Conservation (phyloP, 1,140 invertebrate species). For the Ephestia elutella region DNA sequence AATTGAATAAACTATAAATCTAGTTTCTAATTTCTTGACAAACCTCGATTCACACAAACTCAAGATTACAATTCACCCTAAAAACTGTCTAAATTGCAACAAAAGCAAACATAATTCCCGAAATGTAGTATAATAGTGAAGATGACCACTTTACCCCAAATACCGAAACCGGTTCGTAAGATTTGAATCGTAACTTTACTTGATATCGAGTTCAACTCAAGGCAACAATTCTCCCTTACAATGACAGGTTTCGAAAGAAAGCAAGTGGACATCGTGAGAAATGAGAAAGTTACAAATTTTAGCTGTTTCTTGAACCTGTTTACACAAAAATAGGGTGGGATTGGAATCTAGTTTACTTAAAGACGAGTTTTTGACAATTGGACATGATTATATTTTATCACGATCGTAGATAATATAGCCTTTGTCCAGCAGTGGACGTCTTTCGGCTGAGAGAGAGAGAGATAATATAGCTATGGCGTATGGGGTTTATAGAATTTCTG, state of each 20-base stretch:
- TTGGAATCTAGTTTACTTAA: constrained; percentile 34
- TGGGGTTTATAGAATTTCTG: constrained; percentile 8
- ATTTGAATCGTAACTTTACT: constrained; percentile 21
- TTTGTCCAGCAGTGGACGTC: no score
- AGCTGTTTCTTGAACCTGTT: constrained; percentile 30
- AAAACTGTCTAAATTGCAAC: background rate
- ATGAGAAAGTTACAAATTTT: constrained; percentile 6
- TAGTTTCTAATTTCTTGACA: no score
- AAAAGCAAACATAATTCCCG: background rate
- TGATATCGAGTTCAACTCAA: constrained; percentile 13
- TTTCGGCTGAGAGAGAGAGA: no score
- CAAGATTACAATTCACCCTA: no score
- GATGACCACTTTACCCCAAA: constrained; percentile 4
- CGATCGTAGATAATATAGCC: no score
- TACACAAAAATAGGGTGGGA: constrained; percentile 14
- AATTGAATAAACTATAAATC: no score
- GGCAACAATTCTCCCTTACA: constrained; percentile 11
- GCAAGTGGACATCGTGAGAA: constrained; percentile 10
- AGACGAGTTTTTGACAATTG: constrained; percentile 32
- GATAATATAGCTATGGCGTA: constrained; percentile 8
- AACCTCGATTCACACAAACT: no score
- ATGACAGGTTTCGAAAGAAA: constrained; percentile 38
- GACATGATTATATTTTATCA: constrained; percentile 19
- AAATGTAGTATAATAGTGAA: background rate
- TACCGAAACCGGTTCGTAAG: constrained; percentile 16